Conservation (phyloP, 2,797 vertebrate species). For the Halcyon badia region DNA sequence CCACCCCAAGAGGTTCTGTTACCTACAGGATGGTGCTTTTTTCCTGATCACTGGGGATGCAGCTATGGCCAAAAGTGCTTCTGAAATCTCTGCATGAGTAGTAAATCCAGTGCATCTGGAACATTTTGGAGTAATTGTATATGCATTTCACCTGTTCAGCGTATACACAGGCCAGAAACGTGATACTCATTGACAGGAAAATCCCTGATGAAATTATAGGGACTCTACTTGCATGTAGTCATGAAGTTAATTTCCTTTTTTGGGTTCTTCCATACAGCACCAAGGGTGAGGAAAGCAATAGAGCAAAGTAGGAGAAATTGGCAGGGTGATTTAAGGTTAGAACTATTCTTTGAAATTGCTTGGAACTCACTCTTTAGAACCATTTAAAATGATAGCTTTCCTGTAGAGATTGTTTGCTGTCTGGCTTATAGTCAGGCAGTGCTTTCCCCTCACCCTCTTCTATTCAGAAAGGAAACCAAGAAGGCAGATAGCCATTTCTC, state of each 20-base stretch:
- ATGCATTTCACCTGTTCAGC: constrained; percentile 7
- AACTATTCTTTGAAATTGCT: background rate
- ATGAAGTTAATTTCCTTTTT: background rate
- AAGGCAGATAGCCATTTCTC: background rate
- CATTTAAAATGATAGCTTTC: background rate
- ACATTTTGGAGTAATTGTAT: constrained; percentile 11
- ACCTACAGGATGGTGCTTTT: background rate
- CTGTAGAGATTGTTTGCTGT: background rate
- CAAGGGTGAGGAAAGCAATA: background rate
- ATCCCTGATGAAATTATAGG: background rate
- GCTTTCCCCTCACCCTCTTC: background rate
- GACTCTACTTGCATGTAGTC: background rate
- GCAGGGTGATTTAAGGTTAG: background rate
- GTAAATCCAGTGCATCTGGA: constrained; percentile 44
- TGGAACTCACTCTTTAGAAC: background rate
- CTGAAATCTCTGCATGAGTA: background rate
- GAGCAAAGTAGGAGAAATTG: background rate
- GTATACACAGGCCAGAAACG: background rate
- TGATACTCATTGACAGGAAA: background rate
- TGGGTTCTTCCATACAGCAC: background rate
- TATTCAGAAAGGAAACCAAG: background rate
- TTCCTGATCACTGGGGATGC: background rate
- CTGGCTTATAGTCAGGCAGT: background rate
- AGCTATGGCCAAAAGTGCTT: background rate
- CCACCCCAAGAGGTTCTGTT: background rate